Evolutionary conservation across 2,797 vertebrate genomes (phyloP).

Genomic region (Typhlichthys subterraneus): DNA sequence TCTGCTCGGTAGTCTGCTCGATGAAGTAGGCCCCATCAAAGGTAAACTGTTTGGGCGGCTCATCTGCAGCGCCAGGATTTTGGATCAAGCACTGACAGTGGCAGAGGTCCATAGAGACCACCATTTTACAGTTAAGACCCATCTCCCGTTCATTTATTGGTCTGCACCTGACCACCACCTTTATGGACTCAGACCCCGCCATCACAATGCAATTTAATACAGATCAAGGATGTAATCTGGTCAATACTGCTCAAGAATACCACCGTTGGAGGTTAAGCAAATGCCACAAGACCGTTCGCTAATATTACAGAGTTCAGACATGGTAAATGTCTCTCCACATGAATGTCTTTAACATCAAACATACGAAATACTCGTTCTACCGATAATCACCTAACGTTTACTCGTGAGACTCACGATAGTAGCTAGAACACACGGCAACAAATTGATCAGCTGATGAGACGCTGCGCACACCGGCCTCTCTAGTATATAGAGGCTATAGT

Average conservation of each 20-base stretch:
- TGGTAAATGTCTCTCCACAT: too few species aligned
- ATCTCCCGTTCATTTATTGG: slow-evolving; percentile 83
- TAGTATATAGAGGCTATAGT: neutral
- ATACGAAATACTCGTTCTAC: too few species aligned
- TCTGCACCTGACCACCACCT: slow-evolving; percentile 86
- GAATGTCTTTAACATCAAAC: too few species aligned
- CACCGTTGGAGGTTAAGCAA: too few species aligned
- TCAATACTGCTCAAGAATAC: too few species aligned
- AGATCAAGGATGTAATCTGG: too few species aligned
- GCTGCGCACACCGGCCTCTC: neutral
- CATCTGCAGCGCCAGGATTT: slow-evolving; percentile 67
- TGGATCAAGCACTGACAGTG: slow-evolving; percentile 84
- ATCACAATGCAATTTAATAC: slow-evolving; percentile 50
- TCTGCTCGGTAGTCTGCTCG: slow-evolving; percentile 85
- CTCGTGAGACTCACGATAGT: neutral
- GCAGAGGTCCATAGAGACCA: slow-evolving; percentile 75
- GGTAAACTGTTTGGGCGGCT: slow-evolving; percentile 89
- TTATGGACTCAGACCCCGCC: slow-evolving; percentile 82
- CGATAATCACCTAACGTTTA: neutral
- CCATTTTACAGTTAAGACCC: slow-evolving; percentile 71
- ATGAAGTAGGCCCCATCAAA: slow-evolving; percentile 86
- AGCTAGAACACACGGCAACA: neutral
- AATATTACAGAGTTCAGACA: too few species aligned
- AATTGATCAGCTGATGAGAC: neutral
- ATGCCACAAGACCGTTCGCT: too few species aligned